Evolutionary conservation across 1,140 invertebrate genomes (phyloP).

Genomic region (Euura saliciscinereae): DNA sequence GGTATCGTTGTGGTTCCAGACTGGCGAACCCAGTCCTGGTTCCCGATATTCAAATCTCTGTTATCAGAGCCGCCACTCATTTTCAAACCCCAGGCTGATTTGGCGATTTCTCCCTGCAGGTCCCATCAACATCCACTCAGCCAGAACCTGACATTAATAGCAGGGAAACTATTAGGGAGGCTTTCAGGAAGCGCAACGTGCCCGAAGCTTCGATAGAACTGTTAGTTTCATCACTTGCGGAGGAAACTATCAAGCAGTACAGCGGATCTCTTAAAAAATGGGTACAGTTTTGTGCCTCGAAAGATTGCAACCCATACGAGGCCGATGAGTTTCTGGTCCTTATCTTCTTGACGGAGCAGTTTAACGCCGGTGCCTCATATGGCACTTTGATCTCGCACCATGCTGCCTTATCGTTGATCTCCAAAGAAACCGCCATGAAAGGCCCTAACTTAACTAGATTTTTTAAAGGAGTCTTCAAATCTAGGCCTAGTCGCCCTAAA

Average conservation of each 20-base stretch:
- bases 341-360: slow-evolving; percentile 25
- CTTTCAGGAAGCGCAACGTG: background rate
- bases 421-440: slow-evolving; percentile 17
- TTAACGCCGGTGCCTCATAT: slow-evolving; percentile 28
- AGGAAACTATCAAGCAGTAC: background rate
- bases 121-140: background rate
- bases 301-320: slow-evolving; percentile 1
- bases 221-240: background rate
- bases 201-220: background rate
- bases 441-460: slow-evolving; percentile 26
- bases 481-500: slow-evolving; percentile 28
- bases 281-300: background rate
- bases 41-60: background rate
- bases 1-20: slow-evolving; percentile 22
- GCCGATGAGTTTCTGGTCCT: background rate
- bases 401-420: slow-evolving; percentile 27
- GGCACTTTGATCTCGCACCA: slow-evolving; percentile 29
- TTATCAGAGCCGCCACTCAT: background rate
- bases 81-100: background rate
- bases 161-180: slow-evolving; percentile 10
- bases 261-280: background rate
- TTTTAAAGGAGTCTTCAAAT: slow-evolving; percentile 28
- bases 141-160: slow-evolving; percentile 5
- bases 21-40: slow-evolving; percentile 9
- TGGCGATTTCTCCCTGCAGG: slow-evolving; percentile 13